Evolutionary conservation across 2,797 vertebrate genomes (phyloP), one percentile per base, ranked within the genome.

Genomic region (Artibeus lituratus): DNA sequence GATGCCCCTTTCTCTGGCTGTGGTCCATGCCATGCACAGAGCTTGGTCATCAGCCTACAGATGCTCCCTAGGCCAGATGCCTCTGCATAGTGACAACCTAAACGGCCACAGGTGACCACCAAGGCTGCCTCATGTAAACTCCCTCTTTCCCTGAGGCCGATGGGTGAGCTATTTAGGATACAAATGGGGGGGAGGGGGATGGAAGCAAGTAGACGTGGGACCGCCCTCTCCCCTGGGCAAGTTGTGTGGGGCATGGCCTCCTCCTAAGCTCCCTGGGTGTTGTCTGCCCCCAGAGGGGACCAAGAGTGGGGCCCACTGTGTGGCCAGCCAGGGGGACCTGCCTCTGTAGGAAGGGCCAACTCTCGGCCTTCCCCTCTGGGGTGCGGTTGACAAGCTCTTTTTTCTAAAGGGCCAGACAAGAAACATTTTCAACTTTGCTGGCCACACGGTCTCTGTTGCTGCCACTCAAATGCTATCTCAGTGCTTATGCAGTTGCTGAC

Each of bases 211-310:
- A 1, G 39, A 12, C 18, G 14, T 3, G 47, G 16, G 47, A 32
- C 32, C 7, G 2, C 35, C 55, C 80, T 35, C 44, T 80, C 24
- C n/a, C 22, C 35, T 32, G 21, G 35, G 29, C 32, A 59, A 21
- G n/a, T 0, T 9, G 37, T 22, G 3, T 42, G 4, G 7, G 32
- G 72, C 29, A 14, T 4, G 0, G 3, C 32, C 35, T 59, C 55
- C 81, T 39, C 24, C 59, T 14, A 10, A 22, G 10, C 15, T 62
- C 49, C n/a, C 37, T 18, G 53, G 24, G 19, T 2, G 7, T 1
- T 1, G 44, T 24, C 26, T 42, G 26, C 0, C 18, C n/a, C 49
- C 8, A 44, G 44, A 47, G 70, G 42, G 21, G 53, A 67, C 24
- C 39, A 44, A 32, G 35, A 39, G 62, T 35, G 59, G 32, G 24